phyloP scores from a whole-genome alignment of 2,888 invertebrate genomes.

The Pteria penguin region DNA sequence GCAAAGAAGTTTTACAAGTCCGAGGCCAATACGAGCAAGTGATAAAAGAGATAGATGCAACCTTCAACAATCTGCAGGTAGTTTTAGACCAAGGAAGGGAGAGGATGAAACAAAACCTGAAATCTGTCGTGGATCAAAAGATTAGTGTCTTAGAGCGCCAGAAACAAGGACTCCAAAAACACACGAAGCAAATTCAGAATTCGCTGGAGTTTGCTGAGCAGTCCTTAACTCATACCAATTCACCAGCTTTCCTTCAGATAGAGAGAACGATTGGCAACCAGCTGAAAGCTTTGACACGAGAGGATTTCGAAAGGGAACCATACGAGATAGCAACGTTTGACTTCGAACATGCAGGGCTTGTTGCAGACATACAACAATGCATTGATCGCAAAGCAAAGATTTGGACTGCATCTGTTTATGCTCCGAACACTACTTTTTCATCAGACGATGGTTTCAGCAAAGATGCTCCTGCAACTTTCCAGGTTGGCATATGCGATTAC shows the following conservation, averaged over 20 bases:
- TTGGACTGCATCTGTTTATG: conserved; percentile 35
- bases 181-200: conserved; percentile 28
- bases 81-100: conserved; percentile 19
- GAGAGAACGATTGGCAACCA: conserved; percentile 26
- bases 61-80: conserved; percentile 18
- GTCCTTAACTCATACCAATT: conserved; percentile 36
- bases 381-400: conserved; percentile 26
- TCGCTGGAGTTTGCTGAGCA: conserved; percentile 35
- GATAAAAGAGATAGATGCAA: conserved; percentile 27
- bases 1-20: conserved; percentile 7
- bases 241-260: conserved; percentile 38
- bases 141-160: conserved; percentile 20
- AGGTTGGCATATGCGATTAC: conserved; percentile 15
- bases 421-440: conserved; percentile 9
- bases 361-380: conserved; percentile 31
- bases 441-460: conserved; percentile 4
- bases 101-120: conserved; percentile 26
- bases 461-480: conserved; percentile 27
- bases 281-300: conserved; percentile 10
- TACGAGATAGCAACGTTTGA: conserved; percentile 38
- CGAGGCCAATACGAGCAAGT: conserved; percentile 9
- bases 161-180: conserved; percentile 12
- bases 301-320: conserved; percentile 32
- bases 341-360: conserved; percentile 23
- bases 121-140: conserved; percentile 14